Evolutionary conservation across 2,113 vertebrate species (phyloP), one percentile per base, ranked within the genome.

Genomic region (Anarhynchus alexandrinus): DNA sequence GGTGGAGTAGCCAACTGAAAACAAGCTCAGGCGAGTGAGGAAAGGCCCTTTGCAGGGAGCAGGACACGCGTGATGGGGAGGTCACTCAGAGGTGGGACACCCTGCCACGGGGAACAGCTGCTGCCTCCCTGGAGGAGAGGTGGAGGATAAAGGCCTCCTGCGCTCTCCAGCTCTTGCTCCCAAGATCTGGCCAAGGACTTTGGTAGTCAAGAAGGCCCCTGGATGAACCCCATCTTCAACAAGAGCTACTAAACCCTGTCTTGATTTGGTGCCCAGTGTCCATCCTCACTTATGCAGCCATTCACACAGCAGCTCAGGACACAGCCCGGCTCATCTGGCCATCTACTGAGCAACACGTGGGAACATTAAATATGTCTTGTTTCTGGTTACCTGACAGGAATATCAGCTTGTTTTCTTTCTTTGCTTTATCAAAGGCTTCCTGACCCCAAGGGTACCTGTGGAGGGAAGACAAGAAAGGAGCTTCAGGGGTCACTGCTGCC

Each of bases 1-100:
- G 32, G 99, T 99, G 11, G 99, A 99, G 88, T 99, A 99, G 20
- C 99, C 99, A 96, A 99, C 99, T 99, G 94, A 54, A 97, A 97
- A 82, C 22, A 93, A 93, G 64, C 18, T 58, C 54, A 73, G 22
- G 30, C 0, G 7, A 77, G 88, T 77, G 54, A 95, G 47, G 55
- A 89, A 77, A 49, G 47, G 19, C 30, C 51, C 67, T 81, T 19
- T 51, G 47, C 55, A 71, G 40, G 45, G 21, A 92, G 49, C 52
- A 59, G 43, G 57, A 72, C 70, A 82, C 0, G 0, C 0, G 0
- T 15, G 22, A 77, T 2, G 6, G 71, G 66, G 82, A 49, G 21
- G 65, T 69, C 3, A 5, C 67, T 51, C 34, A 59, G 42, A 58
- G 6, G 4, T 36, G 20, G 49, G 52, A 32, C 36, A n/a, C 23